Conservation (phyloP, 2,113 vertebrate genomes). For the Parus major region DNA sequence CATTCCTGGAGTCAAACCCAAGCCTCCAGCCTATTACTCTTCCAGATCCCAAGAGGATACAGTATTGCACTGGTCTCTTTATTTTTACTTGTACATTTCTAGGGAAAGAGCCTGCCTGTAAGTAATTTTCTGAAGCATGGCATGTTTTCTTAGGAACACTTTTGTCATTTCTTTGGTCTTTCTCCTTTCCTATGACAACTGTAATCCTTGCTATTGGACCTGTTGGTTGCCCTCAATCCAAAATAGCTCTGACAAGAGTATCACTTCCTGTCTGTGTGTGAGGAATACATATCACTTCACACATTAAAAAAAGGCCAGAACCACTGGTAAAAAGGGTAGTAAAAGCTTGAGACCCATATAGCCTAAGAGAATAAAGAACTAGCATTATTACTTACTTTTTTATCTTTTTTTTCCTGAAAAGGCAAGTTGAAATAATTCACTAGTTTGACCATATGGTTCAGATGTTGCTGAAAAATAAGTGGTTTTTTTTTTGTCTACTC, state of each 20-base stretch:
- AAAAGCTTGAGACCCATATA: not conserved
- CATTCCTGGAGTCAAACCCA: not conserved
- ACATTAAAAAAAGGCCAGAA: not conserved
- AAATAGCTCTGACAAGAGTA: not conserved
- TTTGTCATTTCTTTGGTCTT: not conserved
- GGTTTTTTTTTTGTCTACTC: not conserved
- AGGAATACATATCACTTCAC: not conserved
- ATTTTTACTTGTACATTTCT: not conserved
- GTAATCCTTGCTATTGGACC: not conserved
- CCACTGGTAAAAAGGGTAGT: not conserved
- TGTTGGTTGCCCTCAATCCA: not conserved
- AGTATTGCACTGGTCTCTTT: not conserved
- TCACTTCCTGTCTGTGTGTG: not conserved
- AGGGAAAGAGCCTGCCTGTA: not conserved
- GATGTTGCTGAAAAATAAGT: not conserved
- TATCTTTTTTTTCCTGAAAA: not conserved
- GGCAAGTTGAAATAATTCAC: not conserved
- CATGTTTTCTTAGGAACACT: not conserved
- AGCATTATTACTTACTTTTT: not conserved
- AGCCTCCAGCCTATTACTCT: not conserved
- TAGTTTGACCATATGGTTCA: not conserved
- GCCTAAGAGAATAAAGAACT: not conserved
- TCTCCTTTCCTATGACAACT: not conserved
- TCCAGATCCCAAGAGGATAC: not conserved
- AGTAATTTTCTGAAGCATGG: not conserved